phyloP scores from a whole-genome alignment of 2,113 vertebrate species.

The Crotalus helleri region DNA sequence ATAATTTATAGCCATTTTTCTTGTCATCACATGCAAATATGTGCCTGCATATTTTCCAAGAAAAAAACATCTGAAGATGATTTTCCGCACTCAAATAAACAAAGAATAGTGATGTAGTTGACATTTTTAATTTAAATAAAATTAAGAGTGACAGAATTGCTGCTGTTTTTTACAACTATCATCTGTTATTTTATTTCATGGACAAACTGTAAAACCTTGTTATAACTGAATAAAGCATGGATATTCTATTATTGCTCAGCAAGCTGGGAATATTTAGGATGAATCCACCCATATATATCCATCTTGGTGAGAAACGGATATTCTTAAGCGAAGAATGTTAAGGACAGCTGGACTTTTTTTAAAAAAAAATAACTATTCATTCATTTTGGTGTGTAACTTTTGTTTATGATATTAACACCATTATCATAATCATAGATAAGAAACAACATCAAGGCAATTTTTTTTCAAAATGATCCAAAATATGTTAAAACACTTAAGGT shows the following conservation, averaged over 20 bases:
- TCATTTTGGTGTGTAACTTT: neutral
- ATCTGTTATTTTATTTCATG: neutral
- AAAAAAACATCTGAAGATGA: slow-evolving; percentile 19
- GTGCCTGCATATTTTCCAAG: neutral
- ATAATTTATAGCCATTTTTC: neutral
- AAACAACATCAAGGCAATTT: neutral
- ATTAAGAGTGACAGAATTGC: slow-evolving; percentile 12
- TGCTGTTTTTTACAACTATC: slow-evolving; percentile 31
- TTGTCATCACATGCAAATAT: neutral
- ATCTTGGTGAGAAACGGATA: neutral
- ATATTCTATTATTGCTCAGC: neutral
- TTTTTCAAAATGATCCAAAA: neutral
- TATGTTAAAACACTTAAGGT: neutral
- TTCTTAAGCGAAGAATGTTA: neutral
- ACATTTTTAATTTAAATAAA: neutral
- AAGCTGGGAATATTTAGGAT: neutral
- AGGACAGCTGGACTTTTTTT: neutral
- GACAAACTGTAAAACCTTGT: neutral
- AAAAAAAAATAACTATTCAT: neutral
- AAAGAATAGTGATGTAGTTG: neutral
- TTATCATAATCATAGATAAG: neutral
- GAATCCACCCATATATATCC: neutral
- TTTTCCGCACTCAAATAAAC: slow-evolving; percentile 1
- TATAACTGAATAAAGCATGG: neutral
- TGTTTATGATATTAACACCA: neutral